Conservation (phyloP, 1,140 invertebrate species). For the Listronotus bonariensis region DNA sequence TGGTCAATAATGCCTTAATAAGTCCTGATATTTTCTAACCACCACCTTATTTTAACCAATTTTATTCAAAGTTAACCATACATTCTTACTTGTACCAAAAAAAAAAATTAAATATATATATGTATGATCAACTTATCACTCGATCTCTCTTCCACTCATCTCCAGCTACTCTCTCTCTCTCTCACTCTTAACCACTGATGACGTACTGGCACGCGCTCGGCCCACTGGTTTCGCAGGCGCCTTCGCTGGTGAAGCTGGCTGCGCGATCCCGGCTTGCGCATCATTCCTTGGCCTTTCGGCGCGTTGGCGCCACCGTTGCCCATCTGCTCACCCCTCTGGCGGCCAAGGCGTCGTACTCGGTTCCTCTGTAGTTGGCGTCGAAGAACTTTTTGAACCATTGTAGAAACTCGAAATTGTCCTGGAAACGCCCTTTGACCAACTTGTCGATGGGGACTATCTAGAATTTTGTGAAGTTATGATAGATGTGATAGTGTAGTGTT, state of each 20-base stretch:
- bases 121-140: not conserved
- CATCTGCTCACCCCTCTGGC: slow-evolving; percentile 84
- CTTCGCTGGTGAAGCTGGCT: slow-evolving; percentile 46
- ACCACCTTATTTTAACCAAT: not conserved
- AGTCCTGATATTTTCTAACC: slow-evolving; percentile 13
- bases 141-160: not conserved
- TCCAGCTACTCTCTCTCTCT: too few species aligned
- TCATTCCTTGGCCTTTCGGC: slow-evolving; percentile 59
- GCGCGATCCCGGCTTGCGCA: slow-evolving; percentile 55
- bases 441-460: slow-evolving; percentile 87
- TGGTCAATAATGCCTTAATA: not conserved
- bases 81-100: not conserved
- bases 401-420: slow-evolving; percentile 99
- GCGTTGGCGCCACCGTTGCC: slow-evolving; percentile 69
- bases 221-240: slow-evolving; percentile 56
- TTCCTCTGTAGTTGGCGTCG: slow-evolving; percentile 94
- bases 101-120: not conserved
- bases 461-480: slow-evolving; percentile 28
- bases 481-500: slow-evolving; percentile 1
- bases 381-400: slow-evolving; percentile 99
- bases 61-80: not conserved
- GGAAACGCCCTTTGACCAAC: slow-evolving; percentile 92
- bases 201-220: slow-evolving; percentile 56
- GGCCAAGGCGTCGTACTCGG: slow-evolving; percentile 87
- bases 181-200: too few species aligned